Evolutionary conservation across 1,140 invertebrate species (phyloP).

Genomic region (Cepaea nemoralis): DNA sequence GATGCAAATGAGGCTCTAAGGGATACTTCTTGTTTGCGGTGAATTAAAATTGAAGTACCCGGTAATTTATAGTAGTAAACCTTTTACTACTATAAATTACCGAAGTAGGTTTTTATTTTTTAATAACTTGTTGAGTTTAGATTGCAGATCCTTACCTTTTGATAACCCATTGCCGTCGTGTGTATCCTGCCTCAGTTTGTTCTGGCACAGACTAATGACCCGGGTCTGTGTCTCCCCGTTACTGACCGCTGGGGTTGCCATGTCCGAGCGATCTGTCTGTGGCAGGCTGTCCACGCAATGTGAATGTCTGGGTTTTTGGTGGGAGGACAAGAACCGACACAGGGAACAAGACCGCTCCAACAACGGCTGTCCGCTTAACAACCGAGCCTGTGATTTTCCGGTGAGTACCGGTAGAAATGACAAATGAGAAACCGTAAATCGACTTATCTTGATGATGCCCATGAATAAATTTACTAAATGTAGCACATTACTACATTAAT

Average conservation of each 20-base stretch:
- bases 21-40: too few relatives aligned
- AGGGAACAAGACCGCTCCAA: not conserved
- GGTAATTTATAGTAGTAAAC: too few relatives aligned
- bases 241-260: not conserved
- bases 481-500: not conserved
- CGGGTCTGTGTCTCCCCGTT: not conserved
- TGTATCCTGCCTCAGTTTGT: not conserved
- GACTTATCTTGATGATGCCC: not conserved
- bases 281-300: too few relatives aligned
- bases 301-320: too few relatives aligned
- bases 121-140: not conserved
- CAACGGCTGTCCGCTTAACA: not conserved
- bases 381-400: not conserved
- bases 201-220: not conserved
- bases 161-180: slow-evolving; percentile 4
- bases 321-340: not conserved
- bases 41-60: too few relatives aligned
- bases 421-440: not conserved
- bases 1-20: too few relatives aligned
- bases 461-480: not conserved
- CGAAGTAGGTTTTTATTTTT: not conserved
- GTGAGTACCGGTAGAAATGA: not conserved
- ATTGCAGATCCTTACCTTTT: not conserved
- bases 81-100: not conserved
- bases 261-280: not conserved